A percentile compares a stretch with the other conserved stretches of the same genome.
Evolutionary conservation across 2,888 invertebrate genomes (phyloP).

Genomic region (Megaustenia siamemsis): DNA sequence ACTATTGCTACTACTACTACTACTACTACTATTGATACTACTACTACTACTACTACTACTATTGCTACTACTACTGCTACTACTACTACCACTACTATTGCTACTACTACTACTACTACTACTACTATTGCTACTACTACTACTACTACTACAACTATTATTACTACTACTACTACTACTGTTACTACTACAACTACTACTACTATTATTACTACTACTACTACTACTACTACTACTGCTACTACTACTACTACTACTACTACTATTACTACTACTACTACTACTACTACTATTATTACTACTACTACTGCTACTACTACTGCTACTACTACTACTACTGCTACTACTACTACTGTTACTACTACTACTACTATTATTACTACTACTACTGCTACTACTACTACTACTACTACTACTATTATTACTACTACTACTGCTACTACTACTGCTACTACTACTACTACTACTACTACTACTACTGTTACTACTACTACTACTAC

Average conservation of each 20-base stretch:
- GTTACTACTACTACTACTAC: not conserved
- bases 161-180: slow-evolving; percentile 31
- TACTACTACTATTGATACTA: slow-evolving; percentile 13
- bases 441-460: slow-evolving; percentile 31
- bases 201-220: not conserved
- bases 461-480: slow-evolving; percentile 30
- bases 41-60: slow-evolving; percentile 21
- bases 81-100: not conserved
- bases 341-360: slow-evolving; percentile 12
- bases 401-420: slow-evolving; percentile 5
- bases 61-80: slow-evolving; percentile 16
- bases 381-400: not conserved
- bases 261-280: not conserved
- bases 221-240: slow-evolving; percentile 4
- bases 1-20: slow-evolving; percentile 20
- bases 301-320: not conserved
- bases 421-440: slow-evolving; percentile 3
- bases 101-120: slow-evolving; percentile 1
- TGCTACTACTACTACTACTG: not conserved
- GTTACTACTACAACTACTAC: slow-evolving; percentile 13
- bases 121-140: not conserved
- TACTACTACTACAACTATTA: slow-evolving; percentile 11
- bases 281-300: not conserved
- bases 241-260: not conserved
- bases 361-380: not conserved